A percentile compares a stretch with the other conserved stretches of the same genome.
phyloP scores from a whole-genome alignment of 2,797 vertebrate genomes.

The Stomatorhinus walkeri region DNA sequence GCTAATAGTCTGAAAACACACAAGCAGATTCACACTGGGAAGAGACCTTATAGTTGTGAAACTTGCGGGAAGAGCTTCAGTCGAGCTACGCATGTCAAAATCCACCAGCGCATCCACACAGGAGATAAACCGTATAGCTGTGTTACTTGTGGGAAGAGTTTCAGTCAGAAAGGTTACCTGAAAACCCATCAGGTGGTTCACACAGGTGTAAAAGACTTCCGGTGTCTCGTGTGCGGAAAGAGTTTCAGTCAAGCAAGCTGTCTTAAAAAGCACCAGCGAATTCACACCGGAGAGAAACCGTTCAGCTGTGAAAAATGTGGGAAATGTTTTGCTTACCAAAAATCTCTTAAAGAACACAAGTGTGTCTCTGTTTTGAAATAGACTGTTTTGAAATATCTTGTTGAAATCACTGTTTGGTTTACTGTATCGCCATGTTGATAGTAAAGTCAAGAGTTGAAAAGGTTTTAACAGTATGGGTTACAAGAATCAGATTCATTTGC shows the following conservation, averaged over 20 bases:
- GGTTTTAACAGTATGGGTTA: not conserved
- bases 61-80: constrained; percentile 11
- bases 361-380: not conserved
- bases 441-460: not conserved
- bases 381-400: not conserved
- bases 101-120: constrained; percentile 34
- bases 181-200: constrained; percentile 34
- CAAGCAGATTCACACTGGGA: constrained; percentile 8
- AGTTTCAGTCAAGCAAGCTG: constrained; percentile 27
- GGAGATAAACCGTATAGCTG: constrained; percentile 36
- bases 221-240: constrained; percentile 24
- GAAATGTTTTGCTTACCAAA: constrained; percentile 4
- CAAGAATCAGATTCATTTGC: not conserved
- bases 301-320: constrained; percentile 14
- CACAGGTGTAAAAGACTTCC: constrained; percentile 22
- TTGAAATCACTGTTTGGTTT: not conserved
- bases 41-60: constrained; percentile 6
- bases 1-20: constrained; percentile 5
- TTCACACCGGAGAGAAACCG: constrained; percentile 10
- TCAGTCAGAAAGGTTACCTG: constrained; percentile 36
- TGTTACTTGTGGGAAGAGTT: constrained; percentile 28
- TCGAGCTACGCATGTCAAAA: constrained; percentile 1
- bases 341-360: constrained; percentile 13
- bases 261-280: constrained; percentile 30
- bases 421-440: not conserved